Evolutionary conservation across 2,888 invertebrate genomes (phyloP).

Genomic region (Latheticus oryzae): DNA sequence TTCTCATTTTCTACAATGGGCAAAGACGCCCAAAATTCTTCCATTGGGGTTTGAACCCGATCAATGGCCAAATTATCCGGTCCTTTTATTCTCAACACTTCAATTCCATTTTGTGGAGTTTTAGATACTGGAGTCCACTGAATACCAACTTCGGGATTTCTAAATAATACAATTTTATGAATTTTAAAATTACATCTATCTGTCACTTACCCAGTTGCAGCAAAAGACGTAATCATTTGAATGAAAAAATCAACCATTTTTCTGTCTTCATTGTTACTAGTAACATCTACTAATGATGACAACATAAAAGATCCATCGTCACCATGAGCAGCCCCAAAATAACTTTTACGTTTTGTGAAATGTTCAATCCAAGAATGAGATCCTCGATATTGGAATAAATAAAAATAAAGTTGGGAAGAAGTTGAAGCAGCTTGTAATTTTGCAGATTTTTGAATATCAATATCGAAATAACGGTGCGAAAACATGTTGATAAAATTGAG

Average conservation of each 20-base stretch:
- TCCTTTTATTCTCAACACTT: constrained; percentile 68
- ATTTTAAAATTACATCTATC: neutral
- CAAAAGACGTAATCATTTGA: constrained; percentile 68
- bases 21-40: constrained; percentile 69
- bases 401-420: constrained; percentile 11
- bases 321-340: constrained; percentile 50
- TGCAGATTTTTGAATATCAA: constrained; percentile 68
- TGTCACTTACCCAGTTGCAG: constrained; percentile 68
- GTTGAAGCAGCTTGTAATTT: constrained; percentile 65
- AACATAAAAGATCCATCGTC: neutral
- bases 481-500: constrained; percentile 62
- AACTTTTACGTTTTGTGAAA: constrained; percentile 67
- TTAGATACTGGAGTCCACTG: constrained; percentile 68
- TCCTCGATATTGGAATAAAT: constrained; percentile 63
- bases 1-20: constrained; percentile 11
- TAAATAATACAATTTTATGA: constrained; percentile 6
- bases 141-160: constrained; percentile 31
- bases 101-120: constrained; percentile 62
- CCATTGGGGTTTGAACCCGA: constrained; percentile 67
- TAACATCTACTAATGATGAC: constrained; percentile 49
- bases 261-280: constrained; percentile 64
- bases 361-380: constrained; percentile 5
- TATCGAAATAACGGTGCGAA: constrained; percentile 74
- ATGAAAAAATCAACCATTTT: constrained; percentile 61
- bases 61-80: constrained; percentile 61